Evolutionary conservation across 2,113 vertebrate genomes (phyloP), one percentile per base, ranked within the genome.

Genomic region (Craseonycteris thonglongyai): DNA sequence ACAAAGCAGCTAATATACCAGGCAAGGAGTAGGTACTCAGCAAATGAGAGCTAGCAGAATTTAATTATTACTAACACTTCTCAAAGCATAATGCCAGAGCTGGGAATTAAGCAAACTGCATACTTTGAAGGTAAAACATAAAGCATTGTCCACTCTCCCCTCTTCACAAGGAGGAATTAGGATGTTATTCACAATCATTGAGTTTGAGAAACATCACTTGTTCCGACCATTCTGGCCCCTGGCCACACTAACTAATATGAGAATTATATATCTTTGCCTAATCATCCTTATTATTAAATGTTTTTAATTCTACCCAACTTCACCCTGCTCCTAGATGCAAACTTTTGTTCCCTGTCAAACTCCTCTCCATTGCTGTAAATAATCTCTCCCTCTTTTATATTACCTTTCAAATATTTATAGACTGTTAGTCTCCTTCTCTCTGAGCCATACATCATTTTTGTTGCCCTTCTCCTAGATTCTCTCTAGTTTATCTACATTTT

Each of bases 391-490:
- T 96, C 97, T 96, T 97, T 94, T 98, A 91, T 97, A 98, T 98
- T 98, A 97, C 98, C 98, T 97, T 97, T 98, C 98, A 98, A 97
- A 98, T 98, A 98, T 98, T 98, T 98, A 98, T 98, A 98, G 98
- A 98, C 98, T 97, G 97, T 98, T 98, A 98, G 98, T 98, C 98
- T 98, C 97, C 97, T 97, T 97, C 97, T 97, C 97, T 98, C 98
- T 88, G 96, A 97, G 96, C 54, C 94, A 47, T 98, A 95, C 91
- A 98, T 98, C 98, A 98, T 93, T 98, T 98, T 97, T 98, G 98
- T 97, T 97, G 98, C 90, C 95, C 85, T 98, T 98, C 97, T 72
- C 90, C 40, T 97, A 93, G 97, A 98, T 97, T 96, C 95, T 97
- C 97, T 97, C 93, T 96, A 95, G 97, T 98, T 98, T 98, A 98